A percentile compares a stretch with the other conserved stretches of the same genome.
Evolutionary conservation across 2,888 invertebrate species (phyloP).

Genomic region (Agrotis ipsilon): DNA sequence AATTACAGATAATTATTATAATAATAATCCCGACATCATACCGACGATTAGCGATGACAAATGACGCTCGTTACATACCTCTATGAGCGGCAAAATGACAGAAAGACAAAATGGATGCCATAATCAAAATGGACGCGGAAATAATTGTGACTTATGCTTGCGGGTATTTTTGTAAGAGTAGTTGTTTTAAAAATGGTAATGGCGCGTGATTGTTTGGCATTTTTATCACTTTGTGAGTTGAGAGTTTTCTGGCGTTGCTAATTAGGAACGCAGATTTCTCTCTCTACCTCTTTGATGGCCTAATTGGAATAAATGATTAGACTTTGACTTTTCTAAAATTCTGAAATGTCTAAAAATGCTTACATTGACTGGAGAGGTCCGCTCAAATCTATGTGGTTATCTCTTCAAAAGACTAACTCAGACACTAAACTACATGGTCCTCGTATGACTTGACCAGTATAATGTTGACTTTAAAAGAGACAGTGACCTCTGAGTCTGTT

Average conservation of each 20-base stretch:
- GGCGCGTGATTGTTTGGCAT: neutral
- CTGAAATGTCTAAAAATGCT: too few relatives aligned
- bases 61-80: conserved; percentile 38
- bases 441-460: too few relatives aligned
- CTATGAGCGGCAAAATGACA: conserved; percentile 16
- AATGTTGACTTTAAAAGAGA: too few relatives aligned
- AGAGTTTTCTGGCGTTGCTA: neutral
- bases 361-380: too few relatives aligned
- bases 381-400: too few relatives aligned
- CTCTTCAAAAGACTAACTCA: too few relatives aligned
- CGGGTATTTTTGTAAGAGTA: conserved; percentile 3
- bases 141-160: conserved; percentile 19
- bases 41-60: conserved; percentile 53
- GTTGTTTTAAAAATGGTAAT: neutral
- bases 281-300: too few relatives aligned
- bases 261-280: too few relatives aligned
- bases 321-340: too few relatives aligned
- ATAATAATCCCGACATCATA: conserved; percentile 38
- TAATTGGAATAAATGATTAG: too few relatives aligned
- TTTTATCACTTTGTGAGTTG: neutral
- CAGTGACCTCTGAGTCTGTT: too few relatives aligned
- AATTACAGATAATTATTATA: conserved; percentile 53
- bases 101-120: conserved; percentile 42
- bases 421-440: too few relatives aligned
- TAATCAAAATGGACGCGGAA: conserved; percentile 49